Conservation (phyloP, 2,113 vertebrate species). For the Kobus ellipsiprymnus region DNA sequence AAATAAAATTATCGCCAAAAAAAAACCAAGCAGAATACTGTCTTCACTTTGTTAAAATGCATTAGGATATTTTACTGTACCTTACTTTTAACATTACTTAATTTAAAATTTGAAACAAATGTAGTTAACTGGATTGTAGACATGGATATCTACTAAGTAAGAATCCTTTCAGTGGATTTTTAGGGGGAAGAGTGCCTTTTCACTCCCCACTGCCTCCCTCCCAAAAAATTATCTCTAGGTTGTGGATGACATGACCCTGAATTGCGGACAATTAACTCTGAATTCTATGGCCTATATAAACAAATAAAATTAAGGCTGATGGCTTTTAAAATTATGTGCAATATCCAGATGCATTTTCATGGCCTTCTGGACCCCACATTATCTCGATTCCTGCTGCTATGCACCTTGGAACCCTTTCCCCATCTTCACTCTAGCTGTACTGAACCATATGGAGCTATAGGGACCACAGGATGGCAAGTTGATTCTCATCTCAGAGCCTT, state of each 20-base stretch:
- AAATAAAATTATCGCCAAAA: background rate
- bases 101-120: background rate
- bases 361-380: fast-evolving
- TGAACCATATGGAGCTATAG: background rate
- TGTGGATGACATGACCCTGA: background rate
- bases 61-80: background rate
- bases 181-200: background rate
- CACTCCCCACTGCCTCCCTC: background rate
- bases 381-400: background rate
- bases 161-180: background rate
- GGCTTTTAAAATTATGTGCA: background rate
- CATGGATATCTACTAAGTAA: background rate
- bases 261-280: background rate
- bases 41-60: background rate
- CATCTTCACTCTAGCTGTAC: background rate
- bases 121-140: background rate
- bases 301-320: background rate
- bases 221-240: background rate
- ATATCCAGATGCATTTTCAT: background rate
- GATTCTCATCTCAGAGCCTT: background rate
- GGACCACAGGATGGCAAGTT: background rate
- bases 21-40: background rate
- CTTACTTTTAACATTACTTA: background rate
- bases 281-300: background rate
- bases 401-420: background rate